phyloP scores from a whole-genome alignment of 2,113 vertebrate genomes.

The Tautogolabrus adspersus region DNA sequence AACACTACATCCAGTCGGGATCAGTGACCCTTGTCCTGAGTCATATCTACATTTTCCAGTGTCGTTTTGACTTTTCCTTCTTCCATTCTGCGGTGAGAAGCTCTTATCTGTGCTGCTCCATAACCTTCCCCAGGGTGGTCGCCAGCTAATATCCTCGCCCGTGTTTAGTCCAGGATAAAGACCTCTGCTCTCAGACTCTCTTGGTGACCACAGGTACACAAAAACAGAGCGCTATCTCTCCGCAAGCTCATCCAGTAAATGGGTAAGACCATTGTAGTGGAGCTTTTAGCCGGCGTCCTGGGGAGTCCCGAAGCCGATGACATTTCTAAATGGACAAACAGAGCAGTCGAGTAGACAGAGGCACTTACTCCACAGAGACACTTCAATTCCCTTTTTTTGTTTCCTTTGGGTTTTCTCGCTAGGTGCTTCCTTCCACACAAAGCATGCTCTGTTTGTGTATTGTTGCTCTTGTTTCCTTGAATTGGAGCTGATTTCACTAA shows the following conservation, averaged over 20 bases:
- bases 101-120: conserved; percentile 68
- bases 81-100: conserved; percentile 25
- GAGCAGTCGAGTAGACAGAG: conserved; percentile 51
- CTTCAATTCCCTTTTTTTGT: conserved; percentile 39
- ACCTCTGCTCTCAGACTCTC: conserved; percentile 62
- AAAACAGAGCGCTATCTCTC: conserved; percentile 60
- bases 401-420: conserved; percentile 36
- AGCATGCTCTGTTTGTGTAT: not conserved
- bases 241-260: conserved; percentile 69
- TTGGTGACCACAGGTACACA: conserved; percentile 64
- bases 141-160: conserved; percentile 54
- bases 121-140: conserved; percentile 54
- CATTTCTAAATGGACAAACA: conserved; percentile 76
- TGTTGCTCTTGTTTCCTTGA: not conserved
- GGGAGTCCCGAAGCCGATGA: conserved; percentile 69
- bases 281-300: conserved; percentile 70
- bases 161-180: conserved; percentile 70
- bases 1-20: not conserved
- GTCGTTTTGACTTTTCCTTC: conserved; percentile 22
- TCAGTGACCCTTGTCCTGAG: conserved; percentile 2
- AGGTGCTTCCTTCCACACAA: conserved; percentile 28
- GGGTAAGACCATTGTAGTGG: conserved; percentile 55
- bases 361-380: conserved; percentile 56
- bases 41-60: conserved; percentile 7
- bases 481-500: not conserved